phyloP scores from a whole-genome alignment of 2,888 invertebrate species.

The Pristionchus arcanus region DNA sequence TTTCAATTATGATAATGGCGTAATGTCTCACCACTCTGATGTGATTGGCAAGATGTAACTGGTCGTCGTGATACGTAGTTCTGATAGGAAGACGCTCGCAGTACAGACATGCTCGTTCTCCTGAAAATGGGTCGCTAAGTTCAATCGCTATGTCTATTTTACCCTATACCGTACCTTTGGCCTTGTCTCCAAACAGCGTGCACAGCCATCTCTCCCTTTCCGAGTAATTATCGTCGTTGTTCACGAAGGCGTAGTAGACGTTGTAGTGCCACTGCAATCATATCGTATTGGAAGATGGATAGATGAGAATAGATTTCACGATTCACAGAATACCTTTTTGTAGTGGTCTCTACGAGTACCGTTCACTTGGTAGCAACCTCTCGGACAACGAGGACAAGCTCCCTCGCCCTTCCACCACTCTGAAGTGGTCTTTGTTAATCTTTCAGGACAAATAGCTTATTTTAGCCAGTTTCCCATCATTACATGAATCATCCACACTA shows the following conservation, averaged over 20 bases:
- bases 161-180: not conserved
- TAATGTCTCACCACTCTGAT: not conserved
- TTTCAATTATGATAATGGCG: not conserved
- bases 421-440: not conserved
- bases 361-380: not conserved
- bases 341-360: not conserved
- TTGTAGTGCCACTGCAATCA: conserved; percentile 28
- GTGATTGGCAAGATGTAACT: not conserved
- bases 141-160: no score
- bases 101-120: not conserved
- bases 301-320: not conserved
- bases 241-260: conserved; percentile 14
- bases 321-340: not conserved
- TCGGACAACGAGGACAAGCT: not conserved
- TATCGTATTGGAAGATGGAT: not conserved
- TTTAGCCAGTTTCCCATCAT: no score
- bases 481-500: no score
- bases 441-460: not conserved
- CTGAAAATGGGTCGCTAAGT: not conserved
- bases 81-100: not conserved
- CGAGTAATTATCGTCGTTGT: conserved; percentile 11
- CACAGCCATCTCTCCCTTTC: conserved; percentile 21
- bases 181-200: conserved; percentile 15
- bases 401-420: conserved; percentile 29
- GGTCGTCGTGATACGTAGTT: not conserved